A percentile compares a stretch with the other conserved stretches of the same genome.
phyloP scores from a whole-genome alignment of 2,113 vertebrate genomes.

The Tetrax tetrax region DNA sequence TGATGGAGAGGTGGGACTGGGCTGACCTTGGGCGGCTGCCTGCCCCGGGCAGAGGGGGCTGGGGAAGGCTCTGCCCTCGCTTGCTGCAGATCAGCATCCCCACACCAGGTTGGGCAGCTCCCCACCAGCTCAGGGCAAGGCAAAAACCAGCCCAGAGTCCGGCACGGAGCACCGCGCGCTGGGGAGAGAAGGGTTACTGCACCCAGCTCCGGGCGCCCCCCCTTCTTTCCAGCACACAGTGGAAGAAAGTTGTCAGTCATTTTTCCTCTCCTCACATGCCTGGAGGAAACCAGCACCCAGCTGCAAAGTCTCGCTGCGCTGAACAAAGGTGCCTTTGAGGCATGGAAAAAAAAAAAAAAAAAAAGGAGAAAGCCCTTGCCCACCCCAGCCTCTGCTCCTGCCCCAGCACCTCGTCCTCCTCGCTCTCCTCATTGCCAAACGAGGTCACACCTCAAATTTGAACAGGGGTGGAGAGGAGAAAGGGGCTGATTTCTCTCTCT shows the following conservation, averaged over 20 bases:
- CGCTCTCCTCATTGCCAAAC: not conserved
- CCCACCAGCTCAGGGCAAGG: not conserved
- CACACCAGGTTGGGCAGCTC: not conserved
- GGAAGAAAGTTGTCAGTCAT: slow-evolving; percentile 19
- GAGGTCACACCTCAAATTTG: not conserved
- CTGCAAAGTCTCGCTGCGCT: not conserved
- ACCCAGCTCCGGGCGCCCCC: not conserved
- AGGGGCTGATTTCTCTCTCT: not conserved
- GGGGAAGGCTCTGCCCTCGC: not conserved
- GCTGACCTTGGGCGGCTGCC: not conserved
- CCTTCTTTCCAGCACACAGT: not conserved
- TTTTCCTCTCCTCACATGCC: not conserved
- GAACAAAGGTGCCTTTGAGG: slow-evolving; percentile 38
- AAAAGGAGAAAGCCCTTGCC: not conserved
- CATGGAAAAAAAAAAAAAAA: not conserved
- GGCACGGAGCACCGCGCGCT: fast-evolving
- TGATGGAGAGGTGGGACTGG: not conserved
- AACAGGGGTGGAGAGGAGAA: not conserved
- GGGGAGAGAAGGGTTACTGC: not conserved
- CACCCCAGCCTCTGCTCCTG: not conserved
- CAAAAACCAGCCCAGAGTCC: fast-evolving
- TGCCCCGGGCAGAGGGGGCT: not conserved
- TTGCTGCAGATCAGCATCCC: not conserved
- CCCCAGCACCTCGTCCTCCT: not conserved
- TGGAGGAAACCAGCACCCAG: slow-evolving; percentile 1